Evolutionary conservation across 2,888 invertebrate species (phyloP).

Genomic region (Encarsia formosa): DNA sequence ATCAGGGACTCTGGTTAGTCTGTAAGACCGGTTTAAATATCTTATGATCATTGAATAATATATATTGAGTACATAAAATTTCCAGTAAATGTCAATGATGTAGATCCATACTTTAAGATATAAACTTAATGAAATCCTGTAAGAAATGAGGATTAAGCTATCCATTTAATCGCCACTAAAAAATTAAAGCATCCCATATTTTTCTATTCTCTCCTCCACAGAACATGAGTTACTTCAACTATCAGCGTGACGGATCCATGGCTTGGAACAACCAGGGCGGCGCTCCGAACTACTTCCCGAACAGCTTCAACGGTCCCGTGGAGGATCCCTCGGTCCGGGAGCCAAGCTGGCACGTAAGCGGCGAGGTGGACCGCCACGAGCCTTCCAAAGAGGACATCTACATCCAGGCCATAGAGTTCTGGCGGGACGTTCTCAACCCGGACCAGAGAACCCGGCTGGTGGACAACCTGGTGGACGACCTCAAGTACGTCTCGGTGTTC

Average conservation of each 20-base stretch:
- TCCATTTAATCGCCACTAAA: too few relatives aligned
- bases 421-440: conserved; percentile 72
- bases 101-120: too few relatives aligned
- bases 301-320: conserved; percentile 87
- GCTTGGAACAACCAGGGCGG: conserved; percentile 75
- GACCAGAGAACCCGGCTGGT: conserved; percentile 70
- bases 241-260: conserved; percentile 87
- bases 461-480: conserved; percentile 73
- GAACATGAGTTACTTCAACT: conserved; percentile 63
- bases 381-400: conserved; percentile 87
- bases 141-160: too few relatives aligned
- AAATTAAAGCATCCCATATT: too few relatives aligned
- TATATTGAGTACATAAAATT: too few relatives aligned
- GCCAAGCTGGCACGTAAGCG: conserved; percentile 60
- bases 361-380: conserved; percentile 78
- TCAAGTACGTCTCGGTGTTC: conserved; percentile 76
- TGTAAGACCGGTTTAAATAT: too few relatives aligned
- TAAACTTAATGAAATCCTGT: too few relatives aligned
- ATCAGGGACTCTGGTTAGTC: too few relatives aligned
- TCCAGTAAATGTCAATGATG: too few relatives aligned
- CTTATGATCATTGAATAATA: too few relatives aligned
- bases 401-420: conserved; percentile 78
- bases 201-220: too few relatives aligned
- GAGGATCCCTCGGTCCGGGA: conserved; percentile 63
- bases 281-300: conserved; percentile 94